Base-by-base conservation (phyloP, 2,797 vertebrate species). In the Semotilus atromaculatus region DNA sequence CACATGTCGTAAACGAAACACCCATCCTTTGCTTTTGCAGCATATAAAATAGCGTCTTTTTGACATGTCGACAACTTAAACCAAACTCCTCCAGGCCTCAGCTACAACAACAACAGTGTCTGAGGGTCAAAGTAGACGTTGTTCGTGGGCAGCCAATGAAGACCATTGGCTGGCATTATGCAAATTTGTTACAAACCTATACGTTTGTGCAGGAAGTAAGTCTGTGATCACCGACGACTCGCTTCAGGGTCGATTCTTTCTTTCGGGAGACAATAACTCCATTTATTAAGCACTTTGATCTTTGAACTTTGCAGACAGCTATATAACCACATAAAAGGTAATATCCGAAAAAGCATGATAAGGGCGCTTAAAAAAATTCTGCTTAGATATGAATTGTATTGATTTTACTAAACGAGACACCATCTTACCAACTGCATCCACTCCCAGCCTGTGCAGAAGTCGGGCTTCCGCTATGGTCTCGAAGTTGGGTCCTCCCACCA, bases 401-500 rank as follows among this genome's bases (percentile, higher is more conserved):
- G 45, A 67, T 23, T 79, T n/a, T 53, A 9, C 19, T 6, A 78
- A 72, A 62, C 4, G 7, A 70, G 9, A 40, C 4, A 58, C n/a
- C 11, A 36, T 55, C 92, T 89, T 88, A 97, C 96, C 96, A 7
- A 96, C 96, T 26, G 95, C 96, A 4, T 97, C 95, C 68, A 95
- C 95, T 0, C 96, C 96, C 10, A 97, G 91, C 43, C 84, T 90
- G 86, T 95, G 95, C 80, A 97, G 68, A 77, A 96, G 89, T 34
- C 88, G 90, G 43, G 96, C 96, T 88, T 97, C 96, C 5, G 96
- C 96, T 0, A 96, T 92, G 45, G 90, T 95, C 85, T 97, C 96
- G 66, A 97, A 97, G 91, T 93, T 96, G 21, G 96, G 96, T 1
- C 96, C 96, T 0, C 94, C 95, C 51, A 96, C 95, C 95, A 96